phyloP scores from a whole-genome alignment of 1,140 invertebrate genomes.

The Atta cephalotes region DNA sequence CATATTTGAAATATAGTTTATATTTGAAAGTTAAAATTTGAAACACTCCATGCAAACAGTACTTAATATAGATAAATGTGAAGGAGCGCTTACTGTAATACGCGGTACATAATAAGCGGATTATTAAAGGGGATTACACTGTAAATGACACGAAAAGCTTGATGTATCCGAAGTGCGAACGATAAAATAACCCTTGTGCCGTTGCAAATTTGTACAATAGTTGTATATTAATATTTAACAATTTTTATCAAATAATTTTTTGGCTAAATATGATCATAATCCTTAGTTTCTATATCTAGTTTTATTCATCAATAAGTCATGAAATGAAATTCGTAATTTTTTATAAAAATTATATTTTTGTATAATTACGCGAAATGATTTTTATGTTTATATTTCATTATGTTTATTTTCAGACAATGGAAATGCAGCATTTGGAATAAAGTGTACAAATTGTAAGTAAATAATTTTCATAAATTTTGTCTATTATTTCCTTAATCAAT shows the following conservation, averaged over 20 bases:
- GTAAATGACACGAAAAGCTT: slow-evolving; percentile 29
- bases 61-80: slow-evolving; percentile 30
- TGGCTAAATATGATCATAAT: not conserved
- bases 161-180: not conserved
- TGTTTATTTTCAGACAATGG: not conserved
- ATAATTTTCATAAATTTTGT: not conserved
- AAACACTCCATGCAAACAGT: not conserved
- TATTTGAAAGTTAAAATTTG: slow-evolving; percentile 19
- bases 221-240: slow-evolving; percentile 5
- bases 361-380: not conserved
- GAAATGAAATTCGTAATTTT: not conserved
- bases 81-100: slow-evolving; percentile 1
- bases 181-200: not conserved
- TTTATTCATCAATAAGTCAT: not conserved
- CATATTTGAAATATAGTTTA: not conserved
- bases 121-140: slow-evolving; percentile 48
- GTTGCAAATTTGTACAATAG: not conserved
- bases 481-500: not conserved
- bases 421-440: not conserved
- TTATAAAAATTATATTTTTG: not conserved
- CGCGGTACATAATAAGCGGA: slow-evolving; percentile 36
- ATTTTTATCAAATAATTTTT: slow-evolving; percentile 13
- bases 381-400: slow-evolving; percentile 16
- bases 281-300: not conserved
- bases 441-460: not conserved